These are phyloP conservation scores for Diceros bicornis DNA, from an alignment of 2,797 vertebrate species.

Conservation along the genomic window DNA sequence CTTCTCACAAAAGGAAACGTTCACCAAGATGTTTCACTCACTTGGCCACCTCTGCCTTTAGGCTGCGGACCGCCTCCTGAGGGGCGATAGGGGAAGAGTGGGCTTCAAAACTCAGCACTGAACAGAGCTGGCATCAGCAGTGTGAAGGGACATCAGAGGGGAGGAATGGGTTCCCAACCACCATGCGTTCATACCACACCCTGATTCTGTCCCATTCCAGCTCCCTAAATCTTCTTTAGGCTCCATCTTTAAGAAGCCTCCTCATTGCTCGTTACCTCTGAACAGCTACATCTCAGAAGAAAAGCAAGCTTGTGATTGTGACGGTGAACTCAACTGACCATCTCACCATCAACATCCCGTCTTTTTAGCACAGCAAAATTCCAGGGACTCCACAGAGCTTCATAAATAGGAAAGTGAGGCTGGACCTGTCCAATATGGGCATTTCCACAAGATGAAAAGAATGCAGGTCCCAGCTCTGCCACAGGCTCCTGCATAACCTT, in stretches of 20 bases:
- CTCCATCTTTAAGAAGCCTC: not conserved
- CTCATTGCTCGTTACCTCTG: not conserved
- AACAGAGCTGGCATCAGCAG: not conserved
- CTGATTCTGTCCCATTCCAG: not conserved
- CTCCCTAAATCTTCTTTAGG: not conserved
- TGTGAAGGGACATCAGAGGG: not conserved
- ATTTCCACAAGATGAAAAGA: constrained; percentile 49
- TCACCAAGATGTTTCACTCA: not conserved
- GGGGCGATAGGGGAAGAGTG: not conserved
- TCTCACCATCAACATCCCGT: not conserved
- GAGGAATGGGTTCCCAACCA: not conserved
- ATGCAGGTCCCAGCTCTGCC: not conserved
- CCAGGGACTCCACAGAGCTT: constrained; percentile 20
- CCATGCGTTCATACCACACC: no score
- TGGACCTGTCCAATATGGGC: not conserved
- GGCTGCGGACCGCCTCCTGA: not conserved
- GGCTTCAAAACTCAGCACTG: not conserved
- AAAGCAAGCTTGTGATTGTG: not conserved
- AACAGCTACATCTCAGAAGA: not conserved
- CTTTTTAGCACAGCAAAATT: not conserved
- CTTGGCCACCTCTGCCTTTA: not conserved
- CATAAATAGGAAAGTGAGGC: not conserved
- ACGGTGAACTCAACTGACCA: not conserved
- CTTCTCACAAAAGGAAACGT: not conserved
- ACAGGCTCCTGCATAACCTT: not conserved